These are phyloP conservation scores for Prunella strophiata DNA, from an alignment of 2,797 vertebrate genomes.

Conservation along the genomic window DNA sequence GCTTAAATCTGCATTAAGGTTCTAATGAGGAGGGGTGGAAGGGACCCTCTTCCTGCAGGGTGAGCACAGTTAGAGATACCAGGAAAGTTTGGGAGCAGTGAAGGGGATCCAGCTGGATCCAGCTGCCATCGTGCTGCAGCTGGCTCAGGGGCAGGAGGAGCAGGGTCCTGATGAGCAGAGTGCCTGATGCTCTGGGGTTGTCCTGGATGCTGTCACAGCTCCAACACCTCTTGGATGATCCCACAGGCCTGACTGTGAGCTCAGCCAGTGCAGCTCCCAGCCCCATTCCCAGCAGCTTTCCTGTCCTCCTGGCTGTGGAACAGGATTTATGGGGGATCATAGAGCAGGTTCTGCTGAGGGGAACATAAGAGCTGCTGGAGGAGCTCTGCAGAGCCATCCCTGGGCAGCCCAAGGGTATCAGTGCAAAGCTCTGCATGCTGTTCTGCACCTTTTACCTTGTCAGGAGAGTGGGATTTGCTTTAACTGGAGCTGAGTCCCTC, in stretches of 20 bases:
- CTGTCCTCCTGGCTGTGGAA: neutral
- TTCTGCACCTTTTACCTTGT: neutral
- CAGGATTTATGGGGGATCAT: too few species aligned
- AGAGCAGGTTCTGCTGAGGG: neutral
- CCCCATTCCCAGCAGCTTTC: neutral
- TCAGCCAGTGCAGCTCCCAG: neutral
- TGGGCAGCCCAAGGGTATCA: neutral
- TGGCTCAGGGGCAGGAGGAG: neutral
- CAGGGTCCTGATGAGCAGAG: neutral
- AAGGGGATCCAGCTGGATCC: rapidly evolving
- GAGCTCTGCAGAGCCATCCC: neutral
- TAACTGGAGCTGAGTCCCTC: neutral
- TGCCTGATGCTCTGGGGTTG: neutral
- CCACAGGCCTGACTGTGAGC: neutral
- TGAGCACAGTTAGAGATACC: neutral
- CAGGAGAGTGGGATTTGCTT: neutral
- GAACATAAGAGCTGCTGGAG: neutral
- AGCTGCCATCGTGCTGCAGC: too few species aligned
- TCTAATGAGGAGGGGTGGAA: neutral
- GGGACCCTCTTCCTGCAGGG: neutral
- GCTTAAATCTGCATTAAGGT: neutral
- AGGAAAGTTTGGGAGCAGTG: neutral
- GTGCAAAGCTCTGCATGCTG: neutral
- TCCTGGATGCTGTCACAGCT: neutral
- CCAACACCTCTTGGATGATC: neutral